phyloP scores from a whole-genome alignment of 2,113 vertebrate species.

The Mungos mungo region DNA sequence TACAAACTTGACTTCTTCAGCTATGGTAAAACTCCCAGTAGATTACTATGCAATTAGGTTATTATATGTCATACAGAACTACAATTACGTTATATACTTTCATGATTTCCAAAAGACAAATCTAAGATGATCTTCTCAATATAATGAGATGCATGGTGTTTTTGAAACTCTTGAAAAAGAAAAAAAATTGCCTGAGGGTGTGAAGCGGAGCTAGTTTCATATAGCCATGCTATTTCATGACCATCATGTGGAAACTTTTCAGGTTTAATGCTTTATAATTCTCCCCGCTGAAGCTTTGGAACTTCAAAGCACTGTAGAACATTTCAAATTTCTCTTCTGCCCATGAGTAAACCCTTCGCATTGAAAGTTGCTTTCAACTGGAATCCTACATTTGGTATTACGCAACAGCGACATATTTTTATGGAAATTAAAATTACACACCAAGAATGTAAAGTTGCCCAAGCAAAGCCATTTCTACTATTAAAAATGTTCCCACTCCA shows the following conservation, averaged over 20 bases:
- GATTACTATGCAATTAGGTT: constrained; percentile 45
- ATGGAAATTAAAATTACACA: constrained; percentile 85
- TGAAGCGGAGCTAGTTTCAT: constrained; percentile 84
- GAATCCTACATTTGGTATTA: constrained; percentile 84
- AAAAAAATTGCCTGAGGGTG: constrained; percentile 83
- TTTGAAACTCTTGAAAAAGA: constrained; percentile 81
- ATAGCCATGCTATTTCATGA: constrained; percentile 85
- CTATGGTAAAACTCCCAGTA: constrained; percentile 41
- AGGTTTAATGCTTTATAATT: constrained; percentile 89
- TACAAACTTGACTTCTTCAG: background rate
- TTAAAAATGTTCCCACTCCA: constrained; percentile 64
- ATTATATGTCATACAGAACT: constrained; percentile 76
- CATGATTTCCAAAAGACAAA: constrained; percentile 79
- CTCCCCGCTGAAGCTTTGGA: constrained; percentile 85
- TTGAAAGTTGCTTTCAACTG: constrained; percentile 84
- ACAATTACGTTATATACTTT: constrained; percentile 61
- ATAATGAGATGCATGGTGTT: constrained; percentile 80
- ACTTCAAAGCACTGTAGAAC: constrained; percentile 88
- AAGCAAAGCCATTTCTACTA: constrained; percentile 72
- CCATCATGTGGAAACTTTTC: constrained; percentile 85
- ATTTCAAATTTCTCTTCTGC: constrained; percentile 87
- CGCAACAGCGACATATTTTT: constrained; percentile 83
- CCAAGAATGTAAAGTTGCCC: constrained; percentile 74
- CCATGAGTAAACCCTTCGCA: constrained; percentile 86
- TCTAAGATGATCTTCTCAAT: constrained; percentile 80